phyloP scores from a whole-genome alignment of 2,797 vertebrate genomes.

The Balearica regulorum region DNA sequence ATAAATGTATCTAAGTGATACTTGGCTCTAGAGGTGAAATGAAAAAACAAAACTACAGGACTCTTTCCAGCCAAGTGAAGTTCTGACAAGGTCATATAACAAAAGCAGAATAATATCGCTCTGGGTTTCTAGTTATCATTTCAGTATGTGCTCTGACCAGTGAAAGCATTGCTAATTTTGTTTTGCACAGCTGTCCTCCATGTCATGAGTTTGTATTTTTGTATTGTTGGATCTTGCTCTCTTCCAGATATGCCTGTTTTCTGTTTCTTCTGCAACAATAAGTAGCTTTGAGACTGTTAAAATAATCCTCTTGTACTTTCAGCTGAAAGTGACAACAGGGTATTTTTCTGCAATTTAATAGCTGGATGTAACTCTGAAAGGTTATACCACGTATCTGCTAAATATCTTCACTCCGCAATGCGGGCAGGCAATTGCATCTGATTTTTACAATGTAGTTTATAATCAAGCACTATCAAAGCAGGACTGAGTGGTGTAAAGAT shows the following conservation, averaged over 20 bases:
- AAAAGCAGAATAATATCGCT: constrained; percentile 24
- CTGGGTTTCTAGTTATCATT: constrained; percentile 17
- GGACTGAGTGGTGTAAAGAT: not conserved
- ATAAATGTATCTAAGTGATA: constrained; percentile 15
- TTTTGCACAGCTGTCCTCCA: constrained; percentile 16
- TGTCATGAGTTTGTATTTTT: constrained; percentile 14
- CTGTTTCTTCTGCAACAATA: not conserved
- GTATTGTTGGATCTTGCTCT: not conserved
- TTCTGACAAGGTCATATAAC: constrained; percentile 42
- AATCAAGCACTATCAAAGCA: constrained; percentile 3
- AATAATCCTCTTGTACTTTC: not conserved
- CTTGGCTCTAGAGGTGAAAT: constrained; percentile 26
- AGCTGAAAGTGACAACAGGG: not conserved
- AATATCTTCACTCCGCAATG: not conserved
- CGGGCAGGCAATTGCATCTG: not conserved
- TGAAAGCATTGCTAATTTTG: constrained; percentile 29
- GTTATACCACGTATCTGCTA: not conserved
- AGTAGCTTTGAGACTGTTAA: constrained; percentile 19
- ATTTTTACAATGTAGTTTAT: not conserved
- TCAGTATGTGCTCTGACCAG: constrained; percentile 25
- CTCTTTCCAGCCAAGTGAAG: not conserved
- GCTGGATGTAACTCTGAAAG: not conserved
- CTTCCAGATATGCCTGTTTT: not conserved
- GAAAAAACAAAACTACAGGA: constrained; percentile 22
- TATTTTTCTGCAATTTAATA: not conserved